Evolutionary conservation across 2,888 invertebrate species (phyloP).

Genomic region (Abrostola triplasia): DNA sequence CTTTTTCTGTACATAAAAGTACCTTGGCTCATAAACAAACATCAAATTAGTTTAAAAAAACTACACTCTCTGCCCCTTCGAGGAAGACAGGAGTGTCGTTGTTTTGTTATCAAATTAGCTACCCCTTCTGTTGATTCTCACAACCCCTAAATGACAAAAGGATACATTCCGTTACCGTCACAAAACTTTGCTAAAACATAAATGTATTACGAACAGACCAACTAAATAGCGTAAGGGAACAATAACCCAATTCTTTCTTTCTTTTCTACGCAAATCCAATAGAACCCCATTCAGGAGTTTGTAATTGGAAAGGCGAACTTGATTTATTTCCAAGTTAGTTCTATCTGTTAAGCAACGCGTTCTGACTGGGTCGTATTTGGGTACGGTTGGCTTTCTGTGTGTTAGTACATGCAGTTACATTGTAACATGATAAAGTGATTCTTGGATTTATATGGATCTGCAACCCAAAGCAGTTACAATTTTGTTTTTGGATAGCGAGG

Average conservation of each 20-base stretch:
- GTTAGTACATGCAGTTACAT: not conserved
- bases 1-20: no score
- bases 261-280: constrained; percentile 23
- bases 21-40: no score
- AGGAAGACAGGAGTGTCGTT: no score
- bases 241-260: constrained; percentile 28
- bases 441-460: no score
- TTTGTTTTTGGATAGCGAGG: no score
- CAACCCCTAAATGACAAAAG: constrained; percentile 12
- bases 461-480: no score
- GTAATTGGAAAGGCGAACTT: constrained; percentile 27
- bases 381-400: not conserved
- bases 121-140: constrained; percentile 3
- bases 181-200: constrained; percentile 28
- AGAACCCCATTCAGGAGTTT: constrained; percentile 21
- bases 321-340: constrained; percentile 13
- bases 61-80: no score
- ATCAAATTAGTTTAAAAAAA: no score
- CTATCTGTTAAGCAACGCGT: not conserved
- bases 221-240: constrained; percentile 19
- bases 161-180: constrained; percentile 15
- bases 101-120: not conserved
- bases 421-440: no score
- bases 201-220: constrained; percentile 29
- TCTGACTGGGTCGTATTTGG: not conserved